Evolutionary conservation across 2,888 invertebrate species (phyloP).

Genomic region (Neocrepidodera transversa): DNA sequence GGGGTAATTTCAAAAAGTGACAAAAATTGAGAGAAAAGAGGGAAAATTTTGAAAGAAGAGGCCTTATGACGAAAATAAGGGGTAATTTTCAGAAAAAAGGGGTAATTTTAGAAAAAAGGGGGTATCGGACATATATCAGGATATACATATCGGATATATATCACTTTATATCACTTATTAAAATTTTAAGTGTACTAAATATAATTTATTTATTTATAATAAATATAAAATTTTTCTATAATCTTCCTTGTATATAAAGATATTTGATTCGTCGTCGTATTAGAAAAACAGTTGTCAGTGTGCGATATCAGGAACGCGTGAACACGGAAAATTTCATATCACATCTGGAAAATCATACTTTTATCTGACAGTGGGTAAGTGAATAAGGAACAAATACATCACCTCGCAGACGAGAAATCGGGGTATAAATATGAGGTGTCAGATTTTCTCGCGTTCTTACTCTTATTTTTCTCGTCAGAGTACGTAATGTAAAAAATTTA

Average conservation of each 20-base stretch:
- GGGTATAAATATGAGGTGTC: constrained; percentile 26
- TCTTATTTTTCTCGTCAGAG: neutral
- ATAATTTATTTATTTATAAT: no score
- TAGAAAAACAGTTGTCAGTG: constrained; percentile 8
- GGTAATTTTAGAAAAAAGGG: no score
- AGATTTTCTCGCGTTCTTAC: constrained; percentile 23
- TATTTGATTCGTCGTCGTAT: neutral
- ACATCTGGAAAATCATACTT: constrained; percentile 25
- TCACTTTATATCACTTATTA: no score
- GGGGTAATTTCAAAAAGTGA: no score
- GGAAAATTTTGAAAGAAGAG: no score
- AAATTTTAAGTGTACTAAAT: no score
- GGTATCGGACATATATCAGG: no score
- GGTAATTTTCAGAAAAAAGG: no score
- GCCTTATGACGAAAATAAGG: no score
- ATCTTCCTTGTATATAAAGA: neutral
- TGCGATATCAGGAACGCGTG: neutral
- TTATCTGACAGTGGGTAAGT: constrained; percentile 27
- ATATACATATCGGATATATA: no score
- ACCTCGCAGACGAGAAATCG: constrained; percentile 21
- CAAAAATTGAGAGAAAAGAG: no score
- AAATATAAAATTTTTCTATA: no score
- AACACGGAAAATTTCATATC: constrained; percentile 7
- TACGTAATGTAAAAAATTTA: constrained; percentile 23
- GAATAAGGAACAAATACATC: constrained; percentile 29